A percentile compares a stretch with the other conserved stretches of the same genome.
Conservation (phyloP, 1,140 invertebrate genomes). For the Helicoverpa zea region DNA sequence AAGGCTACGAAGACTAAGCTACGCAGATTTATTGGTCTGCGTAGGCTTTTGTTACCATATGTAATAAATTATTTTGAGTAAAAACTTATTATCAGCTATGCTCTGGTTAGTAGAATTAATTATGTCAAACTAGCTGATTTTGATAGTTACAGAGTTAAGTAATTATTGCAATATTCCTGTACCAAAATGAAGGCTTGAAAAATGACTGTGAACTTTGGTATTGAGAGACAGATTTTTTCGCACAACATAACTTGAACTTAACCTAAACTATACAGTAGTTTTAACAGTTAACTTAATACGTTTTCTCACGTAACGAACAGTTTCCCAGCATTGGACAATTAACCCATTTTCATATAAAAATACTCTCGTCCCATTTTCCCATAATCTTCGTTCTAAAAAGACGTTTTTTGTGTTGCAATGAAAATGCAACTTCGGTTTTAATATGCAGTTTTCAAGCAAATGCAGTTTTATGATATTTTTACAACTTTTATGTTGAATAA, state of each 20-base stretch:
- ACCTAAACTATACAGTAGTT: background rate
- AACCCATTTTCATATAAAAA: constrained; percentile 46
- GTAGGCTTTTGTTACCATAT: background rate
- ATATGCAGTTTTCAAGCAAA: constrained; percentile 16
- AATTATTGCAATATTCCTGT: too few species aligned
- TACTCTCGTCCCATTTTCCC: constrained; percentile 5
- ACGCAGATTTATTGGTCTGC: too few species aligned
- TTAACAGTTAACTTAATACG: background rate
- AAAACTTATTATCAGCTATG: background rate
- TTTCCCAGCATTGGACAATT: constrained; percentile 23
- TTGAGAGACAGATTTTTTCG: too few species aligned
- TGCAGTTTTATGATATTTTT: constrained; percentile 1
- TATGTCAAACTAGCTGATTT: too few species aligned
- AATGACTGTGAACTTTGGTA: too few species aligned
- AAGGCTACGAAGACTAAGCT: background rate
- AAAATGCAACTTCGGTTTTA: constrained; percentile 13
- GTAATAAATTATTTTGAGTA: background rate
- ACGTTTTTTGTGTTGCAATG: constrained; percentile 5
- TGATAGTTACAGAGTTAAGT: too few species aligned
- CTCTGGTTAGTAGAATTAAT: too few species aligned
- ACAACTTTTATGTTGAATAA: background rate
- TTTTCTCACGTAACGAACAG: background rate
- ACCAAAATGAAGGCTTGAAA: too few species aligned
- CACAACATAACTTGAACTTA: background rate
- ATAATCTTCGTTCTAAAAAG: background rate